Evolutionary conservation across 2,797 vertebrate genomes (phyloP), one percentile per base, ranked within the genome.

Genomic region (Enoplosus armatus): DNA sequence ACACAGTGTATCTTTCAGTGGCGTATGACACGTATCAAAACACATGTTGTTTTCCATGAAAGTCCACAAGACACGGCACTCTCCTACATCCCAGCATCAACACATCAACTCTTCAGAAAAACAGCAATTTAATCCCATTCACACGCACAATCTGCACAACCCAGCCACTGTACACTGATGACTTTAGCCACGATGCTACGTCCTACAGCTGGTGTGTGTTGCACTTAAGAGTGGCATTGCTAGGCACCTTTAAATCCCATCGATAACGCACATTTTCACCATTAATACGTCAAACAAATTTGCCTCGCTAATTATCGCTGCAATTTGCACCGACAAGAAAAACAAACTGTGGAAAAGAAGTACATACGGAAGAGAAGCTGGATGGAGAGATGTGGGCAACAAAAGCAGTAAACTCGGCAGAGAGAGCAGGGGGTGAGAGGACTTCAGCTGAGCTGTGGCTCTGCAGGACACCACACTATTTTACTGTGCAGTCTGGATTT

Each of bases 381-480:
- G 39, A 62, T 64, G 51, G 51, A 48, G 45, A 20, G 18, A 56
- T 74, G 35, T 63, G 47, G 59, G n/a, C 41, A 63, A 33, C 33
- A 31, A 8, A 51, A 77, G 9, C 10, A 4, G 5, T 43, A 43
- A 64, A 47, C 15, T n/a, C 26, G 43, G 58, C 71, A 74, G 60
- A 24, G 48, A 37, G 43, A 43, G n/a, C 27, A 33, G 47, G 3
- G 35, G 5, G n/a, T 54, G 39, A 54, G 35, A 35, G 55, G 68
- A 54, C 65, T 54, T 27, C 3, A 51, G 27, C 27, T 73, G 29
- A 45, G 22, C 51, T 55, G 51, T n/a, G 51, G 18, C 18, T 22
- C 22, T 18, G 18, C 14, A 29, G 26, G 35, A 54, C 7, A 55
- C 27, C 14, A 55, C 56, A 12, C 27, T 53, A 4, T 61, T 62